phyloP scores from a whole-genome alignment of 2,113 vertebrate species.

The Thomomys bottae region DNA sequence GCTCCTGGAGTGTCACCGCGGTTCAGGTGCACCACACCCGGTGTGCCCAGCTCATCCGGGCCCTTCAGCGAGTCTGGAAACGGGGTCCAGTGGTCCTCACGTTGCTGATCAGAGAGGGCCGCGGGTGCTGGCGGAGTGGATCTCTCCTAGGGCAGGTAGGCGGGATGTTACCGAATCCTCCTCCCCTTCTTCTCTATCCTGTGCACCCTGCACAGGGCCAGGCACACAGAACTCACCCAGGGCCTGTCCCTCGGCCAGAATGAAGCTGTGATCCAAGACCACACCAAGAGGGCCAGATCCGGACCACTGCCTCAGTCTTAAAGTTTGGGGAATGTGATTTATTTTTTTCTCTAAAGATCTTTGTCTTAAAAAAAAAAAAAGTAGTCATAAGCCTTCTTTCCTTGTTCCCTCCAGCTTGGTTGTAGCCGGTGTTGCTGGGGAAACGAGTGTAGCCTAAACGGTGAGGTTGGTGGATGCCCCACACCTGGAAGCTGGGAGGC shows the following conservation, averaged over 20 bases:
- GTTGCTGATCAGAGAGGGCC: slow-evolving; percentile 4
- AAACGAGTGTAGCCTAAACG: slow-evolving; percentile 14
- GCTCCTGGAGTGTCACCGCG: neutral
- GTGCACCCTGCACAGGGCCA: too few relatives aligned
- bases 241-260: neutral
- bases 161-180: neutral
- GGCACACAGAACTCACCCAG: neutral
- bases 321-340: neutral
- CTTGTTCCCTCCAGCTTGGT: too few relatives aligned
- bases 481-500: too few relatives aligned
- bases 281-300: neutral
- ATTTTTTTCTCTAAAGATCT: neutral
- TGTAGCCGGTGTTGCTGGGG: neutral
- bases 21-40: neutral
- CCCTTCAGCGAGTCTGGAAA: neutral
- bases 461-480: too few relatives aligned
- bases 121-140: too few relatives aligned
- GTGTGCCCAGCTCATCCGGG: neutral
- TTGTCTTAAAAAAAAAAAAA: too few relatives aligned
- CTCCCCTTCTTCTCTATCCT: neutral
- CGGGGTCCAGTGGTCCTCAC: neutral
- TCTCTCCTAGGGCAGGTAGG: too few relatives aligned
- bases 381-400: neutral
- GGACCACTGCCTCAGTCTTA: neutral
- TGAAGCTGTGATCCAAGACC: neutral